Percentiles rank a stretch among this genome's conserved stretches.
Conservation (phyloP, 2,888 invertebrate species). For the Caenorhabditis parvicauda region DNA sequence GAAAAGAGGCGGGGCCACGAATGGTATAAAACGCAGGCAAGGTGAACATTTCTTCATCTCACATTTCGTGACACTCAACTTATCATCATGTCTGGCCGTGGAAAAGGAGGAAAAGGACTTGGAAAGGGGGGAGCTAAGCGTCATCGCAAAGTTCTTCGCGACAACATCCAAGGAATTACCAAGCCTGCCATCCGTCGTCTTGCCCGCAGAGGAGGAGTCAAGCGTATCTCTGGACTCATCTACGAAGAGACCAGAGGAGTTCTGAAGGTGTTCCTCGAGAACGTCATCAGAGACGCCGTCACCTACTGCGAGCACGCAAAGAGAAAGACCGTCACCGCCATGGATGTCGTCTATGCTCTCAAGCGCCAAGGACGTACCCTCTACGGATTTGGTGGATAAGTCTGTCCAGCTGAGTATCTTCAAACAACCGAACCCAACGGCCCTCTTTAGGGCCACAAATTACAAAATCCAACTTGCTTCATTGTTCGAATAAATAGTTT, state of each 20-base stretch:
- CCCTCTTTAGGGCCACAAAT: too few species aligned
- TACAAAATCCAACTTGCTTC: too few species aligned
- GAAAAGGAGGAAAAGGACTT: too few species aligned
- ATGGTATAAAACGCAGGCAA: too few species aligned
- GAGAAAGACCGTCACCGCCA: conserved; percentile 82
- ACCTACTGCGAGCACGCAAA: conserved; percentile 86
- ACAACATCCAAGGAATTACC: conserved; percentile 68
- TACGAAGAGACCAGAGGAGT: conserved; percentile 51
- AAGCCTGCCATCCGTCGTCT: conserved; percentile 67
- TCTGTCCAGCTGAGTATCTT: too few species aligned
- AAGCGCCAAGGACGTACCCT: conserved; percentile 60
- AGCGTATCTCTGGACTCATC: conserved; percentile 59
- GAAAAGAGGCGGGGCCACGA: too few species aligned
- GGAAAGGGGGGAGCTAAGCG: conserved; percentile 81
- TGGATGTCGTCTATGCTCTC: conserved; percentile 77
- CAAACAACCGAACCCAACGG: conserved; percentile 36
- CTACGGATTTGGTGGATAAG: conserved; percentile 60
- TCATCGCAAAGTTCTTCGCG: conserved; percentile 74
- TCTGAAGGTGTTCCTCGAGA: conserved; percentile 72
- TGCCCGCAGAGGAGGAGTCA: conserved; percentile 65
- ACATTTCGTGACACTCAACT: too few species aligned
- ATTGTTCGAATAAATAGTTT: too few species aligned
- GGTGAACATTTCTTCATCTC: too few species aligned
- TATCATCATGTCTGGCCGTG: too few species aligned
- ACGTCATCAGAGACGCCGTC: conserved; percentile 80